A percentile compares a stretch with the other conserved stretches of the same genome.
These are phyloP conservation scores for Gyrodactylus bullatarudis DNA, from an alignment of 1,140 invertebrate species.

Conservation along the genomic window DNA sequence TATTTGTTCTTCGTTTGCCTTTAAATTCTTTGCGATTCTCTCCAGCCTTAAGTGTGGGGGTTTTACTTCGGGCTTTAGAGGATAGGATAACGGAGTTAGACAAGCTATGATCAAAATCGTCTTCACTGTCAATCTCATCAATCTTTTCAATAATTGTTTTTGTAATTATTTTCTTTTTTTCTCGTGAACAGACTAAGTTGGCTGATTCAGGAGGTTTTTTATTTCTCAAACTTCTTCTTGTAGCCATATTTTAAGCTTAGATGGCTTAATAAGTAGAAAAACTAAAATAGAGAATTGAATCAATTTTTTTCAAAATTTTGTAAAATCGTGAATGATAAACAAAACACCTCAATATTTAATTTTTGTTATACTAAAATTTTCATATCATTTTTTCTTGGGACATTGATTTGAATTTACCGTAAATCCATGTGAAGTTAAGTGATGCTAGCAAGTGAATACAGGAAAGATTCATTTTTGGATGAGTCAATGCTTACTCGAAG, in stretches of 20 bases:
- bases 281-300: too few relatives aligned
- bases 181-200: too few relatives aligned
- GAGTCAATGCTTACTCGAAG: not conserved
- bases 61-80: not conserved
- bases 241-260: not conserved
- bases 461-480: not conserved
- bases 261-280: not conserved
- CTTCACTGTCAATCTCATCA: not conserved
- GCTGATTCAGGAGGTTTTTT: too few relatives aligned
- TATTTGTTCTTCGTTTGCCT: too few relatives aligned
- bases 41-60: too few relatives aligned
- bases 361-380: not conserved
- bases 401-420: not conserved
- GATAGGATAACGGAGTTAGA: not conserved
- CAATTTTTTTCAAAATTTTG: too few relatives aligned
- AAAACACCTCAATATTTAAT: not conserved
- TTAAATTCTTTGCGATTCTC: too few relatives aligned
- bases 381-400: not conserved
- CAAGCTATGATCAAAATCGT: not conserved
- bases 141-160: not conserved
- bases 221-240: not conserved
- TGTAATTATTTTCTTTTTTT: not conserved
- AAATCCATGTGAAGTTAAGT: not conserved
- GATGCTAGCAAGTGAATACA: not conserved
- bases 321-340: not conserved